Evolutionary conservation across 2,888 invertebrate species (phyloP).

Genomic region (Hypselothyrea guttata): DNA sequence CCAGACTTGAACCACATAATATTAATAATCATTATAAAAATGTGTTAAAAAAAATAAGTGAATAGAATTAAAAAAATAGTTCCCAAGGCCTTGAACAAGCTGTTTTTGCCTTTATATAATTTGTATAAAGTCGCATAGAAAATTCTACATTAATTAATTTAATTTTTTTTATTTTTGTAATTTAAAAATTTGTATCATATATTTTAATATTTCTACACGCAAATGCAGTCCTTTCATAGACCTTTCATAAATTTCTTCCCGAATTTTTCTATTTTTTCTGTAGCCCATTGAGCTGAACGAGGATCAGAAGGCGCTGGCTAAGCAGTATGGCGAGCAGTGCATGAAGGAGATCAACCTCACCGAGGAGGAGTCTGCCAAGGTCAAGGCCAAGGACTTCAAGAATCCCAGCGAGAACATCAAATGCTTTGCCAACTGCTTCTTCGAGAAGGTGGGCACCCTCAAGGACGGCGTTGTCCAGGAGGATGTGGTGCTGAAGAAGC

Average conservation of each 20-base stretch:
- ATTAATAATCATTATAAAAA: too few species aligned
- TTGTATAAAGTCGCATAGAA: too few species aligned
- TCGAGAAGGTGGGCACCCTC: slow-evolving; percentile 72
- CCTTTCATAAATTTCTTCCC: too few species aligned
- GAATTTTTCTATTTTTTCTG: background rate
- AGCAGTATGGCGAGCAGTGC: slow-evolving; percentile 59
- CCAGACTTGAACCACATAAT: too few species aligned
- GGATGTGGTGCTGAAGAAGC: slow-evolving; percentile 46
- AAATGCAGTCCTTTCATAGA: too few species aligned
- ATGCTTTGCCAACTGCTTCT: slow-evolving; percentile 79
- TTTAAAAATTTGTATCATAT: background rate
- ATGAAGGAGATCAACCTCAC: slow-evolving; percentile 49
- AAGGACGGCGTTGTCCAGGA: slow-evolving; percentile 72
- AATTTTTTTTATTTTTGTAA: background rate
- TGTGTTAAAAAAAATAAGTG: too few species aligned
- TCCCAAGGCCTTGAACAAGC: too few species aligned
- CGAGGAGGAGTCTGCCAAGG: slow-evolving; percentile 58
- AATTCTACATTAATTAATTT: too few species aligned
- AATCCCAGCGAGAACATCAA: slow-evolving; percentile 64
- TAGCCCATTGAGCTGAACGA: slow-evolving; percentile 60
- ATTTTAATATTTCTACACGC: too few species aligned
- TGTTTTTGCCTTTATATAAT: too few species aligned
- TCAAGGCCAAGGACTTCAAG: slow-evolving; percentile 62
- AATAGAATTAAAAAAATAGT: too few species aligned
- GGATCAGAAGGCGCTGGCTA: slow-evolving; percentile 67